A percentile compares a stretch with the other conserved stretches of the same genome.
phyloP scores from a whole-genome alignment of 2,888 invertebrate genomes.

The Mimumesa dahlbomi region DNA sequence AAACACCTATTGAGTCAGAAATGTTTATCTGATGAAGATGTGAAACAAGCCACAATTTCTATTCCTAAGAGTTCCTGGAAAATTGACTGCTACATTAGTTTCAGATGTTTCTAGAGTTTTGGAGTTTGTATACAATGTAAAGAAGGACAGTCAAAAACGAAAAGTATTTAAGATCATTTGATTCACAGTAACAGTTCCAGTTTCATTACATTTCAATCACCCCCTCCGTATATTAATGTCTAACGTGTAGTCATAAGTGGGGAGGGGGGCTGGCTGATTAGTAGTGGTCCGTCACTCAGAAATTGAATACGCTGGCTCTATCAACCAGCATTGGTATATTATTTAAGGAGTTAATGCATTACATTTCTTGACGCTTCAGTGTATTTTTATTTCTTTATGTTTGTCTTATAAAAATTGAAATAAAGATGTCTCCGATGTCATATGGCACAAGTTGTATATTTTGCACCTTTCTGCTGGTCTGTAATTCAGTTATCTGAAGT shows the following conservation, averaged over 20 bases:
- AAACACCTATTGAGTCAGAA: no score
- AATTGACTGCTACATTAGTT: no score
- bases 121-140: no score
- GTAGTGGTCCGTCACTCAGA: slow-evolving; percentile 61
- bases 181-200: no score
- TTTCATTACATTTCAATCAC: no score
- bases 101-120: no score
- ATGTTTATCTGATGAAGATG: no score
- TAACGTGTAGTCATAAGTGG: slow-evolving; percentile 46
- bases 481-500: slow-evolving; percentile 19
- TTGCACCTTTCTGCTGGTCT: slow-evolving; percentile 60
- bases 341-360: slow-evolving; percentile 70
- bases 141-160: no score
- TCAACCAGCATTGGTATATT: slow-evolving; percentile 62
- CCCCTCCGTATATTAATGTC: slow-evolving; percentile 47
- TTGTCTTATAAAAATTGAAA: slow-evolving; percentile 72
- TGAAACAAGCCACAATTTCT: no score
- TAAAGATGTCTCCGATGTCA: slow-evolving; percentile 72
- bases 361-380: slow-evolving; percentile 72
- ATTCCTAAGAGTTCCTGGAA: no score
- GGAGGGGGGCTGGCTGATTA: slow-evolving; percentile 56
- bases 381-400: slow-evolving; percentile 77
- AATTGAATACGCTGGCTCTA: slow-evolving; percentile 62
- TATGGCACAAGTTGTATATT: slow-evolving; percentile 67
- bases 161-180: no score